Evolutionary conservation across 2,113 vertebrate species (phyloP), one percentile per base, ranked within the genome.

Genomic region (Oncorhynchus gorbuscha): DNA sequence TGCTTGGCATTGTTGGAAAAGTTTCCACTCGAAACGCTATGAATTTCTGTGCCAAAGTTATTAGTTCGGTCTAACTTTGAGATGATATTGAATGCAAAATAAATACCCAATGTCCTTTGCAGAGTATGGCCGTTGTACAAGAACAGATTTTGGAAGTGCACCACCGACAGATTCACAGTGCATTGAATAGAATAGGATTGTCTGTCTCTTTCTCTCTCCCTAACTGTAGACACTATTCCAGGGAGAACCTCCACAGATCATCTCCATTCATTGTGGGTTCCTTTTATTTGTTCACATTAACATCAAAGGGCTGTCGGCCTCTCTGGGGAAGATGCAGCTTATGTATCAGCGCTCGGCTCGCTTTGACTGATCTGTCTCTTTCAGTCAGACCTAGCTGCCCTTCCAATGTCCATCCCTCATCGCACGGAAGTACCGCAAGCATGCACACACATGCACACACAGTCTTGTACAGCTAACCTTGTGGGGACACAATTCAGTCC

Each of bases 251-350:
- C 76, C 69, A 85, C 79, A 87, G 87, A 91, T 90, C 90, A 90
- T 87, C 84, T 87, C 86, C 83, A 71, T 83, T 89, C 88, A 81
- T 88, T 90, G 83, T 90, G 87, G 84, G 83, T 86, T 78, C 85
- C 83, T 89, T 90, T 89, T 90, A 90, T 91, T 90, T 92, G 90
- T 86, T 90, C 88, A 81, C 85, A 87, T 90, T 85, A 90, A 92
- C 90, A 91, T 92, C 90, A 92, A 92, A 92, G 91, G 51, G 82
- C 81, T 84, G 85, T 86, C 83, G 74, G 24, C 73, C 73, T 80
- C 85, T 91, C 81, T 73, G 84, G 89, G 87, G 86, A 92, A 83
- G 83, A 20, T 65, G 76, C 18, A 24, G 89, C 84, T 87, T 89
- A 89, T 86, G 91, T 89, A 22, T 64, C 61, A 64, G 9, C 8